Conservation (phyloP, 2,113 vertebrate genomes). For the Neotoma lepida region DNA sequence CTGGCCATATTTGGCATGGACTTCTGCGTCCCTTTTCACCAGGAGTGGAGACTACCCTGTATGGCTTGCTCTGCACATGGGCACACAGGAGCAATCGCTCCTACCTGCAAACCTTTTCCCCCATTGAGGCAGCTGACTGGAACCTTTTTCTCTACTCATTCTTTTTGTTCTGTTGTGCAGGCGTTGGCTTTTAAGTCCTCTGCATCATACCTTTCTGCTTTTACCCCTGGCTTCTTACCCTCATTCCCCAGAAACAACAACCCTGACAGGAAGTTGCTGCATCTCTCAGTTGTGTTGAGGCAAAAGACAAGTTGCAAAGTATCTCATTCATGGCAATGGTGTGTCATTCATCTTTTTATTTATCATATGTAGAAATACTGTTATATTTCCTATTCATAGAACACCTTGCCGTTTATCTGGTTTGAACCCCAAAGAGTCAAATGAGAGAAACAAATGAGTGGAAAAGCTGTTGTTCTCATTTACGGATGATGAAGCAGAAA, state of each 20-base stretch:
- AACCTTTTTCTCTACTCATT: background rate
- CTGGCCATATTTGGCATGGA: background rate
- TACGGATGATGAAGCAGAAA: background rate
- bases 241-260: background rate
- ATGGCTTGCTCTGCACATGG: background rate
- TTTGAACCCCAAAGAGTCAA: constrained; percentile 2
- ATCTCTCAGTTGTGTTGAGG: background rate
- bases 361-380: background rate
- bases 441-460: background rate
- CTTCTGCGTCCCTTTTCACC: background rate
- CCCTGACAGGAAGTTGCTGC: background rate
- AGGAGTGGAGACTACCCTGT: background rate
- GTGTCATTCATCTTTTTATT: constrained; percentile 9
- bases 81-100: background rate
- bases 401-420: background rate
- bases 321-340: background rate
- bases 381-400: background rate
- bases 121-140: background rate
- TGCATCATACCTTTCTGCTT: background rate
- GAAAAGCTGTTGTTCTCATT: background rate
- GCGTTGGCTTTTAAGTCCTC: background rate
- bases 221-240: background rate
- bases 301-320: constrained; percentile 14
- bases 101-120: background rate
- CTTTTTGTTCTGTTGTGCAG: background rate